Evolutionary conservation across 2,888 invertebrate species (phyloP), one percentile per base, ranked within the genome.

Genomic region (Gandaritis pyraliata): DNA sequence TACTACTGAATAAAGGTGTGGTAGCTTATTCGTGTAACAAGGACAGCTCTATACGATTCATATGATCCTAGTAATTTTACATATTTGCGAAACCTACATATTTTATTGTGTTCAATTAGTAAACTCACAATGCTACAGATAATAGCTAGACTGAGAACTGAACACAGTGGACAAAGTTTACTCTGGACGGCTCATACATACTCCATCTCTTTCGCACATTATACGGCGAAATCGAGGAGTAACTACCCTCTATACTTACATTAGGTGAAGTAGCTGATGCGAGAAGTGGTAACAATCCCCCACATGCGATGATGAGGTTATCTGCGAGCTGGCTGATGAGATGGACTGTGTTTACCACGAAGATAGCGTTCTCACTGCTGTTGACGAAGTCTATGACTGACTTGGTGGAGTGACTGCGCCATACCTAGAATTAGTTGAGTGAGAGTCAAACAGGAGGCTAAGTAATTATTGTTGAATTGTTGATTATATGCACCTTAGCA

Each of bases 331-430:
- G 99, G 12, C 99, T 99, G 84, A 99, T 98, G 81, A 99, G 94
- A 91, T 99, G 99, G 50, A 99, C 99, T 4, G 99, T 98, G 90
- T 99, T 99, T 67, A 99, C 98, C 61, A 99, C 99, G 89, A 99
- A 99, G 74, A 99, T 98, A 23, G 98, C 98, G 88, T 99, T 99
- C 88, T 99, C 99, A 82, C 97, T 96, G 89, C 98, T 97, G 92
- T 99, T 99, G 72, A 99, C 99, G 92, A 98, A 98, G 91, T 99
- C 99, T 78, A 99, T 94, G 71, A 99, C 98, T 38, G 98, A 98
- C 87, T 98, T 98, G 7, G 98, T 98, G 1, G 98, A 98, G 83
- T 98, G 98, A 85, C 98, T 98, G 64, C 95, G 93, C 95, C 95
- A 95, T 46, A 95, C 94, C 90, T 88, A 78, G 0, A 65, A 62